Evolutionary conservation across 2,797 vertebrate species (phyloP).

Genomic region (Epinephelus awoara): DNA sequence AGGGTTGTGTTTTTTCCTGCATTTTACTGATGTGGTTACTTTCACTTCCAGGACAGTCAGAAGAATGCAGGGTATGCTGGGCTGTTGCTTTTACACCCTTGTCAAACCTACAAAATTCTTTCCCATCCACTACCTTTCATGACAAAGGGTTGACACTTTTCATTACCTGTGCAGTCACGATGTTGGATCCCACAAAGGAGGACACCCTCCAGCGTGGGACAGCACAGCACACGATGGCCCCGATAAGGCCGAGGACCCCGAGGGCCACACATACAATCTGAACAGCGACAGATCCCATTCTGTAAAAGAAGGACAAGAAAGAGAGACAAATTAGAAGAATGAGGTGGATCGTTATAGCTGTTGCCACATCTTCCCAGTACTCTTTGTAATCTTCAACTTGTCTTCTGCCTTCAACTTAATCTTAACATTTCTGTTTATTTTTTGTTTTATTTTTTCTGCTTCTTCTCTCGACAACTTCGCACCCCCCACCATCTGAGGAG

Average conservation of each 20-base stretch:
- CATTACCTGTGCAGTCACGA: constrained; percentile 84
- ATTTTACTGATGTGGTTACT: not conserved
- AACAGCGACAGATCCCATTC: constrained; percentile 82
- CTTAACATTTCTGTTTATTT: not conserved
- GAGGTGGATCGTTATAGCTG: not conserved
- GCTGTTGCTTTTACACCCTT: not conserved
- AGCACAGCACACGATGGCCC: constrained; percentile 78
- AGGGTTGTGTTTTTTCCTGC: no score
- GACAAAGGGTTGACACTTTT: not conserved
- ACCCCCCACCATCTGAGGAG: not conserved
- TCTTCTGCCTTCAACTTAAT: not conserved
- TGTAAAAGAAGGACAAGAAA: constrained; percentile 38
- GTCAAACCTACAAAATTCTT: not conserved
- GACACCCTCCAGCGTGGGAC: constrained; percentile 85
- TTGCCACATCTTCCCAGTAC: not conserved
- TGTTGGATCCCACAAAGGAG: constrained; percentile 81
- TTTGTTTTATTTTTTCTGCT: no score
- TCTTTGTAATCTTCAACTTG: not conserved
- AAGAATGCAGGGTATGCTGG: not conserved
- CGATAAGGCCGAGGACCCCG: constrained; percentile 82
- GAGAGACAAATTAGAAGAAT: not conserved
- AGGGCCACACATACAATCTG: constrained; percentile 83
- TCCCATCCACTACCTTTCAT: not conserved
- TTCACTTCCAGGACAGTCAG: not conserved
- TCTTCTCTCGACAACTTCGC: not conserved